Percentiles rank a stretch among this genome's conserved stretches.
phyloP scores from a whole-genome alignment of 2,113 vertebrate species.

The Elanus axillaris region DNA sequence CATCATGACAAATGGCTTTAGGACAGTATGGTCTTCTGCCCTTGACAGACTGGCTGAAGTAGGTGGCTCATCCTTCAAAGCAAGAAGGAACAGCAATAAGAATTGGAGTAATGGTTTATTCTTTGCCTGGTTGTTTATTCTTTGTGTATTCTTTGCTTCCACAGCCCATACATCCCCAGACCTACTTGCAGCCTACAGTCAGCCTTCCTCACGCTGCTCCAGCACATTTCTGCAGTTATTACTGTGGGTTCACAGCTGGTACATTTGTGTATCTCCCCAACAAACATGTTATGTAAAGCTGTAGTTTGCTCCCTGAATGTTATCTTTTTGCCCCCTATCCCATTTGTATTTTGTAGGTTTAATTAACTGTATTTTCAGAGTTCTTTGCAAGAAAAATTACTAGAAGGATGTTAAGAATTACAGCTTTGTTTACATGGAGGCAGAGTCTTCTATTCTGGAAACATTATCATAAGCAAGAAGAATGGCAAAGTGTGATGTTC shows the following conservation, averaged over 20 bases:
- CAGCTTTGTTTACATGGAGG: not conserved
- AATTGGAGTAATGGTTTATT: not conserved
- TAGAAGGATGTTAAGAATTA: not conserved
- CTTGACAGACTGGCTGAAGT: not conserved
- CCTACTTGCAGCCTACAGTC: not conserved
- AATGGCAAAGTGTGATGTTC: not conserved
- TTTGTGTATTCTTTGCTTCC: not conserved
- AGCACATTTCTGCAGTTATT: not conserved
- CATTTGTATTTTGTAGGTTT: not conserved
- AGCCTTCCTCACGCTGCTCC: not conserved
- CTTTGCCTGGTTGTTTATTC: not conserved
- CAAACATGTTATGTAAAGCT: not conserved
- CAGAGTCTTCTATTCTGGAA: not conserved
- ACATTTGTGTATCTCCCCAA: not conserved
- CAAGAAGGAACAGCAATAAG: not conserved
- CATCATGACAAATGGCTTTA: not conserved
- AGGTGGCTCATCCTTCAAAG: not conserved
- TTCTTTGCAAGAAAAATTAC: not conserved
- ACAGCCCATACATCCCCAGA: not conserved
- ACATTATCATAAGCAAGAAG: not conserved
- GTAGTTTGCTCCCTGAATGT: not conserved
- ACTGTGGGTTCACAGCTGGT: not conserved
- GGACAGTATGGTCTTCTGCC: not conserved
- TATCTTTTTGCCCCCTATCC: not conserved
- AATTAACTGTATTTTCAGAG: not conserved